Percentiles rank a stretch among this genome's conserved stretches.
Conservation (phyloP, 2,797 vertebrate species). For the Channa striata region DNA sequence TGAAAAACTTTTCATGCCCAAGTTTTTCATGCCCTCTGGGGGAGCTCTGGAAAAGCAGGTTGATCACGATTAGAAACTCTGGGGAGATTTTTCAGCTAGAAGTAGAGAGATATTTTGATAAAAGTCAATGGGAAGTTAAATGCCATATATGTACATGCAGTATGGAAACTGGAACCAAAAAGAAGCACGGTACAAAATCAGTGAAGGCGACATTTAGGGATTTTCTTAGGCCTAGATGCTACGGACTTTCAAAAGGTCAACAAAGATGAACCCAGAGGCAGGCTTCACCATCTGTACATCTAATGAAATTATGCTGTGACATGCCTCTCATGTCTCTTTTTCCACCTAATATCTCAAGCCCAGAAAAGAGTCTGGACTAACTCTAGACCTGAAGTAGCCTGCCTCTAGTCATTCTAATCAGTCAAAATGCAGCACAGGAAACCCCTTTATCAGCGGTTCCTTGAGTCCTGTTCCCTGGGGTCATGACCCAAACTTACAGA, state of each 20-base stretch:
- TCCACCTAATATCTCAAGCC: slow-evolving; percentile 51
- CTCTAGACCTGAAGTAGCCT: slow-evolving; percentile 57
- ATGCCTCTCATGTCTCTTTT: slow-evolving; percentile 9
- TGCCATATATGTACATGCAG: too few relatives aligned
- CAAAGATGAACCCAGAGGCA: slow-evolving; percentile 17
- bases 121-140: too few relatives aligned
- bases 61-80: too few relatives aligned
- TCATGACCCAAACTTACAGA: slow-evolving; percentile 70
- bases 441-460: slow-evolving; percentile 77
- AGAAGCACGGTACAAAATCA: too few relatives aligned
- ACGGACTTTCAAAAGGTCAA: not conserved
- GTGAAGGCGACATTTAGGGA: too few relatives aligned
- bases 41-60: too few relatives aligned
- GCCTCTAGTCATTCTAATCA: slow-evolving; percentile 76
- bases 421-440: slow-evolving; percentile 70
- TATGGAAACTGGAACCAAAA: too few relatives aligned
- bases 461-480: slow-evolving; percentile 69
- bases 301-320: slow-evolving; percentile 26
- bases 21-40: too few relatives aligned
- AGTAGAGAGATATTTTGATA: too few relatives aligned
- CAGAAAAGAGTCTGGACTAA: slow-evolving; percentile 31
- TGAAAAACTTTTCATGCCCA: too few relatives aligned
- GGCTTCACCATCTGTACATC: slow-evolving; percentile 16
- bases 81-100: too few relatives aligned
- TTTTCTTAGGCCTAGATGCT: slow-evolving; percentile 11